Base-by-base conservation (phyloP, 2,888 invertebrate species). In the Eupithecia exiguata region DNA sequence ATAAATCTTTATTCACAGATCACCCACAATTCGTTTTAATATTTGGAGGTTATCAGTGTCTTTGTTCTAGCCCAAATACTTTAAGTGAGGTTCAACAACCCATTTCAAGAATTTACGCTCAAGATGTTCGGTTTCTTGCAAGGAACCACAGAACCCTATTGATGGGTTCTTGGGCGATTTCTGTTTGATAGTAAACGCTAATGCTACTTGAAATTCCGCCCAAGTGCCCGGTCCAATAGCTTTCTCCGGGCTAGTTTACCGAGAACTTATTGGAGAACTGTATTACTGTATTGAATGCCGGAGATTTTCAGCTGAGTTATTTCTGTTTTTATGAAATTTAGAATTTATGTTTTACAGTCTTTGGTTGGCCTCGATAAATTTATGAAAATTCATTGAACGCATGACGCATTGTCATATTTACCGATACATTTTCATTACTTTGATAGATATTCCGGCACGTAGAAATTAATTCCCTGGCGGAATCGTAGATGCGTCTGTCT, bases 121-220 rank as follows among this genome's bases (percentile, higher is more conserved):
- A 25, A 25, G 58, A 58, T 58, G 21, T 58, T 25, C 58, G 58
- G 58, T 14, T 36, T 36, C 63, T 36, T 65, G n/a, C n/a, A 16
- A 65, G 12, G 30, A 35, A 62, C 18, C 36, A 68, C 67, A 30
- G 70, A 40, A 65, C 69, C 61, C 61, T 30, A 73, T 72, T 69
- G 71, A 77, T 80, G 77, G 76, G 70, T 74, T 53, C 74, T 74
- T 68, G 46, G 76, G 49, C 75, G 77, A 76, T 80, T 78, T 74
- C 76, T 76, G 75, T 77, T 77, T 77, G 77, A 76, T 78, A 77
- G 78, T 76, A 77, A 77, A 73, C 71, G 75, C 77, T 77, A 76
- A 77, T 79, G 78, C 78, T 69, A 70, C 74, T 80, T 77, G 76
- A 72, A 74, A 78, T 80, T 78, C 78, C 69, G 69, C 70, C 69